A percentile compares a stretch with the other conserved stretches of the same genome.
These are phyloP conservation scores for Tetranychus truncatus DNA, from an alignment of 2,888 invertebrate genomes.

Conservation along the genomic window DNA sequence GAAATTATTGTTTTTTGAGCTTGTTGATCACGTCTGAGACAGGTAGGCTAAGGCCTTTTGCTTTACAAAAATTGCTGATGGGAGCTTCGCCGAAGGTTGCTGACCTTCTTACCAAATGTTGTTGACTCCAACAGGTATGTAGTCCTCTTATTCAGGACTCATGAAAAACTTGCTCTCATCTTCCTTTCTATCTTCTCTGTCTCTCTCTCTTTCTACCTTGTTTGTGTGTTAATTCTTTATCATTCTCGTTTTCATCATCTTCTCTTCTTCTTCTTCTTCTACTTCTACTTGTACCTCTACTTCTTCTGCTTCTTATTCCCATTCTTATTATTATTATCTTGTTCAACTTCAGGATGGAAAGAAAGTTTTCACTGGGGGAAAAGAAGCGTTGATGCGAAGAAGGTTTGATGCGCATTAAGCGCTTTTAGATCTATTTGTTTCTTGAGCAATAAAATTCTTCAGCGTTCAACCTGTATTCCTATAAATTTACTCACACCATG, in stretches of 20 bases:
- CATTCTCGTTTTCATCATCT: not conserved
- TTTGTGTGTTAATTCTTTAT: not conserved
- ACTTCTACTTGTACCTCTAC: not conserved
- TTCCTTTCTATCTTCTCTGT: not conserved
- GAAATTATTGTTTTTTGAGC: not conserved
- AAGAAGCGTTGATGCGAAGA: not conserved
- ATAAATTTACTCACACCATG: too few species aligned
- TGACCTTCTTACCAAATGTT: conserved; percentile 1
- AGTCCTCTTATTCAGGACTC: not conserved
- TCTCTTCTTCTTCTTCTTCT: not conserved
- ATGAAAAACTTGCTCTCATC: not conserved
- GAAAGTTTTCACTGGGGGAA: not conserved
- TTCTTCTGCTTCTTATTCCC: conserved; percentile 2
- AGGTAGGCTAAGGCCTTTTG: not conserved
- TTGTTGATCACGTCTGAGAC: not conserved
- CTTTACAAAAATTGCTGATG: not conserved
- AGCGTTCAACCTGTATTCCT: too few species aligned
- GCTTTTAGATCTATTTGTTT: too few species aligned
- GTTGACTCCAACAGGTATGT: not conserved
- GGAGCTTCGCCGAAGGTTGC: not conserved
- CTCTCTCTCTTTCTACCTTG: not conserved
- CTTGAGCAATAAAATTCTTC: too few species aligned
- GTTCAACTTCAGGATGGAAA: not conserved
- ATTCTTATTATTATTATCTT: not conserved
- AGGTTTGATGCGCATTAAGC: too few species aligned